Evolutionary conservation across 2,888 invertebrate species (phyloP).

Genomic region (Habroteleia sp.): DNA sequence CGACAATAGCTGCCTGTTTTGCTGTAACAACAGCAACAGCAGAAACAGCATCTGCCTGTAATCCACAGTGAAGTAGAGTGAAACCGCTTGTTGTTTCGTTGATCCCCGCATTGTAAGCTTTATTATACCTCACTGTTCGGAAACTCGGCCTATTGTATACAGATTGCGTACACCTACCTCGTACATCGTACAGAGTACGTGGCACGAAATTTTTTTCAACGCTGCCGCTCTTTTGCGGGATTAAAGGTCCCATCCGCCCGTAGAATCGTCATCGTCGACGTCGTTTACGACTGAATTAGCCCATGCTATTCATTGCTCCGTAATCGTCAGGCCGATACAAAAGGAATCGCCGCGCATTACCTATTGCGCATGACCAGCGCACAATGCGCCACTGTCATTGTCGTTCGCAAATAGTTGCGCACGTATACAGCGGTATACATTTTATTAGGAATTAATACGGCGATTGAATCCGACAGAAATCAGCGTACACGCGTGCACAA

Average conservation of each 20-base stretch:
- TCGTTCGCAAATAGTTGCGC: slow-evolving; percentile 55
- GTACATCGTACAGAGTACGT: slow-evolving; percentile 48
- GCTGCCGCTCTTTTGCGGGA: slow-evolving; percentile 70
- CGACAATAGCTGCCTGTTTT: slow-evolving; percentile 59
- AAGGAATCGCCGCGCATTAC: slow-evolving; percentile 66
- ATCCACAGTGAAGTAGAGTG: slow-evolving; percentile 74
- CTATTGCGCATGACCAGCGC: slow-evolving; percentile 66
- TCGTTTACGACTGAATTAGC: slow-evolving; percentile 66
- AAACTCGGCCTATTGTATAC: slow-evolving; percentile 73
- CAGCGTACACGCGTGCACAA: slow-evolving; percentile 50
- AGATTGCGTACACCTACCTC: slow-evolving; percentile 76
- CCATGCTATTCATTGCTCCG: slow-evolving; percentile 66
- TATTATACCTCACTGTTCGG: slow-evolving; percentile 76
- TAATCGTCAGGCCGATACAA: slow-evolving; percentile 66
- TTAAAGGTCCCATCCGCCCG: slow-evolving; percentile 68
- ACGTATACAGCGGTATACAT: slow-evolving; percentile 50
- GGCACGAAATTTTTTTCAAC: slow-evolving; percentile 68
- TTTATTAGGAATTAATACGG: slow-evolving; percentile 66
- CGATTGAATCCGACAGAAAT: slow-evolving; percentile 63
- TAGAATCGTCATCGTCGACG: slow-evolving; percentile 59
- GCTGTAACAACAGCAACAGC: slow-evolving; percentile 61
- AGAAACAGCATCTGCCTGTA: slow-evolving; percentile 75
- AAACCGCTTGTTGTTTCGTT: slow-evolving; percentile 78
- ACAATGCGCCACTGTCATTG: slow-evolving; percentile 65
- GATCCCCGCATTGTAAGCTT: slow-evolving; percentile 76